phyloP scores from a whole-genome alignment of 2,113 vertebrate species.

The Crocuta crocuta region DNA sequence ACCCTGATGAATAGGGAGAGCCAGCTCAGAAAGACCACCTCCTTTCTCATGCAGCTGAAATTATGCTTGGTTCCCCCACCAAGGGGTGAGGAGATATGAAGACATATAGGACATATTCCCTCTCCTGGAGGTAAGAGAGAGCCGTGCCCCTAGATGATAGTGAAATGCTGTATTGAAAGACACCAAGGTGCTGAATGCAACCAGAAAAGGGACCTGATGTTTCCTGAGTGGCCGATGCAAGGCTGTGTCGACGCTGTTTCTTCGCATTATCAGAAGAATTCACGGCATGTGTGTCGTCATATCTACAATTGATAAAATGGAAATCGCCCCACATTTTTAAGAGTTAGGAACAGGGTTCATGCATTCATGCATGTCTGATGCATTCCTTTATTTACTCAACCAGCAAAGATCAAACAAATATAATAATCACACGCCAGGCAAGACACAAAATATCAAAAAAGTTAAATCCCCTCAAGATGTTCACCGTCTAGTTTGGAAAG shows the following conservation, averaged over 20 bases:
- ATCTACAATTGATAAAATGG: too few species aligned
- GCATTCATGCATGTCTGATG: rapidly evolving
- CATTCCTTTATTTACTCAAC: neutral
- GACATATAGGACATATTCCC: neutral
- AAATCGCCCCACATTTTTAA: neutral
- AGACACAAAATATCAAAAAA: neutral
- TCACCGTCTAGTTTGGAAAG: neutral
- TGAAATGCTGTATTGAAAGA: neutral
- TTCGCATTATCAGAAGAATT: neutral
- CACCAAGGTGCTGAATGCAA: neutral
- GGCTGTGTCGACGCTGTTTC: rapidly evolving
- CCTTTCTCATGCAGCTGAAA: neutral
- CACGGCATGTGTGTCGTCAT: rapidly evolving
- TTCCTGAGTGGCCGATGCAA: neutral
- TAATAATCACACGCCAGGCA: rapidly evolving
- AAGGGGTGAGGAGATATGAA: neutral
- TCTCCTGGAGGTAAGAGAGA: neutral
- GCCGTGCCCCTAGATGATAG: rapidly evolving
- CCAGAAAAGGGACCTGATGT: too few species aligned
- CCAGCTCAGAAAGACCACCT: neutral
- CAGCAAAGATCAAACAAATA: neutral
- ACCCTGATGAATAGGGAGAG: rapidly evolving
- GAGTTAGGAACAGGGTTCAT: neutral
- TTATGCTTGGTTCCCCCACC: neutral
- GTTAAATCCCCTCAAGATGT: too few species aligned